phyloP scores from a whole-genome alignment of 2,113 vertebrate genomes.

The Pitta sordida region DNA sequence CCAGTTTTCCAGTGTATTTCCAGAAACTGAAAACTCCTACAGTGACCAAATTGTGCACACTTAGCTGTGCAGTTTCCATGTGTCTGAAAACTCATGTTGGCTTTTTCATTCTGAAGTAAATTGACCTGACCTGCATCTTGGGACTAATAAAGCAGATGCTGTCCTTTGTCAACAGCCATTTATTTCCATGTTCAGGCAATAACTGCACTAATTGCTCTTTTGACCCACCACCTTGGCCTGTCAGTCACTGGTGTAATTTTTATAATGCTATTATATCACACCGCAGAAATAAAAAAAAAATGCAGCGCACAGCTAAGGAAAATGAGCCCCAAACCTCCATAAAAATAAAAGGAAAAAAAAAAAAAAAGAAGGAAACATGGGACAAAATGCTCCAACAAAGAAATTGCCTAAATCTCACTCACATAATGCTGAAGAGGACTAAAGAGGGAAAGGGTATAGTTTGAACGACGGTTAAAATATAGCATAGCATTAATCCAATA shows the following conservation, averaged over 20 bases:
- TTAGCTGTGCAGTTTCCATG: not conserved
- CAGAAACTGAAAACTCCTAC: not conserved
- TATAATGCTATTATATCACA: not conserved
- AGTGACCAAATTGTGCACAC: not conserved
- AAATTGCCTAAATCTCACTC: not conserved
- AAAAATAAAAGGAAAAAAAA: not conserved
- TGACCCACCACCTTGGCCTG: not conserved
- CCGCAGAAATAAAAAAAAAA: not conserved
- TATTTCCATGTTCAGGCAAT: slow-evolving; percentile 42
- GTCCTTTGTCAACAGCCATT: slow-evolving; percentile 45
- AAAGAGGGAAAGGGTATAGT: not conserved
- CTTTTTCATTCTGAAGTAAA: slow-evolving; percentile 51
- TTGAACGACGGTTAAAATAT: not conserved
- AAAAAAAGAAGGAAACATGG: too few species aligned
- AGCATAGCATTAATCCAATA: not conserved
- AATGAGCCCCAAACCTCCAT: too few species aligned
- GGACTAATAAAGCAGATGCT: slow-evolving; percentile 48
- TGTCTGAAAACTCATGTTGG: slow-evolving; percentile 20
- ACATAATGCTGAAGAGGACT: rapidly evolving
- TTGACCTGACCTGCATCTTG: slow-evolving; percentile 9
- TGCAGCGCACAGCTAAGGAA: not conserved
- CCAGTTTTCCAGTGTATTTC: not conserved
- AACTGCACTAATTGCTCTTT: slow-evolving; percentile 17
- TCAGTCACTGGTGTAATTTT: not conserved
- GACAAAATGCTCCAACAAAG: not conserved